phyloP scores from a whole-genome alignment of 2,888 invertebrate species.

The Oasisia sp. region DNA sequence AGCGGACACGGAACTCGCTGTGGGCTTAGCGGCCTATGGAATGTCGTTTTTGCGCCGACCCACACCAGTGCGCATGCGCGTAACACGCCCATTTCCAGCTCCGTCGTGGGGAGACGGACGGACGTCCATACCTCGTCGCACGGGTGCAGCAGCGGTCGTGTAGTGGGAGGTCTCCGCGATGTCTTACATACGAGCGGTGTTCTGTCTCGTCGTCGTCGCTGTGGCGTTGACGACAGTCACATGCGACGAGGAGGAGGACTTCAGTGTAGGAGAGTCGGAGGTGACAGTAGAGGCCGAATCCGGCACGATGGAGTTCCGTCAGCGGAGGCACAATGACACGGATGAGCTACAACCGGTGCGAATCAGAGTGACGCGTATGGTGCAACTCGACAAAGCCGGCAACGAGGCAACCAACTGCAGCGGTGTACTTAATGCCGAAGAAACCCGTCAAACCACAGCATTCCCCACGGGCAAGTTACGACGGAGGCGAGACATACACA shows the following conservation, averaged over 20 bases:
- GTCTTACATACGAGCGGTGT: neutral
- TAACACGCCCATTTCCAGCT: neutral
- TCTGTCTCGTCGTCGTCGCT: neutral
- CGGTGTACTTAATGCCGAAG: neutral
- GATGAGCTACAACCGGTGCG: neutral
- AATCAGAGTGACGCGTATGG: neutral
- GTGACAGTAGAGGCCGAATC: neutral
- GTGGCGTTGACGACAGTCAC: neutral
- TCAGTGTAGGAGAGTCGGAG: neutral
- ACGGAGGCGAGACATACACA: no score
- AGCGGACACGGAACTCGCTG: neutral
- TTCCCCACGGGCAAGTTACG: no score
- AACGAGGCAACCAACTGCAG: neutral
- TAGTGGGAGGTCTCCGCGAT: neutral
- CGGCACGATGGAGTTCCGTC: neutral
- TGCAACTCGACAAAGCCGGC: neutral
- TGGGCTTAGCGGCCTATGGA: neutral
- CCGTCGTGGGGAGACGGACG: neutral
- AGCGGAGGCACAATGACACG: neutral
- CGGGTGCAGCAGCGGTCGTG: neutral
- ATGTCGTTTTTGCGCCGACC: neutral
- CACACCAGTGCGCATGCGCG: neutral
- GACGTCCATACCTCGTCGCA: neutral
- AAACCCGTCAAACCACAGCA: neutral
- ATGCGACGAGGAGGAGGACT: neutral